Evolutionary conservation across 2,888 invertebrate species (phyloP), one percentile per base, ranked within the genome.

Genomic region (Seira sanloemensis): DNA sequence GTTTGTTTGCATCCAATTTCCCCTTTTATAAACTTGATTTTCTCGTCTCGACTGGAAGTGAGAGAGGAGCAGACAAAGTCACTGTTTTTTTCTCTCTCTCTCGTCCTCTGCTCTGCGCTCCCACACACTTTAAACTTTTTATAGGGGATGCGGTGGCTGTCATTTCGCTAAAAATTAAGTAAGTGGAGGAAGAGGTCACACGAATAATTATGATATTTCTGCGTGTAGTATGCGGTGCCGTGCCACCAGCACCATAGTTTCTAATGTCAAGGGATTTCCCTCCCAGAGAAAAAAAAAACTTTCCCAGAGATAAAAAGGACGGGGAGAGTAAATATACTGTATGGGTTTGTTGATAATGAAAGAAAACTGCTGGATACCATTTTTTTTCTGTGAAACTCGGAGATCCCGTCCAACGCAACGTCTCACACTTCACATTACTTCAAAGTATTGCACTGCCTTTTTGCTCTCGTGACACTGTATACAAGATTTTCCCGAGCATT

Each of bases 321-420:
- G 16, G n/a, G 46, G 65, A 71, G 76, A 85, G 85, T 85, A 85
- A 85, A 85, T 85, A 84, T 84, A 79, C 69, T 79, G 72, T 65
- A 80, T 85, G 80, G 67, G 85, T 58, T 73, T 77, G 72, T 85
- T 85, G 85, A 85, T 85, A 85, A 85, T 85, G 85, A 85, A 85
- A 72, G 76, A 76, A 77, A 85, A 80, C 85, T 85, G 80, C 80
- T 77, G 85, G 85, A 85, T 80, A 73, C 80, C 80, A 80, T 76
- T 80, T 75, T 84, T 74, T 67, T 75, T 75, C 75, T 65, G 37
- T 50, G n/a, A 50, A 12, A n/a, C 50, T 50, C 50, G 50, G 50
- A 18, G 16, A 50, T 50, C 50, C 50, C 12, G 50, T 50, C n/a
- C n/a, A n/a, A n/a, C n/a, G n/a, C n/a, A n/a, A n/a, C n/a, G n/a